Evolutionary conservation across 2,888 invertebrate species (phyloP).

Genomic region (Sarcophaga variegata): DNA sequence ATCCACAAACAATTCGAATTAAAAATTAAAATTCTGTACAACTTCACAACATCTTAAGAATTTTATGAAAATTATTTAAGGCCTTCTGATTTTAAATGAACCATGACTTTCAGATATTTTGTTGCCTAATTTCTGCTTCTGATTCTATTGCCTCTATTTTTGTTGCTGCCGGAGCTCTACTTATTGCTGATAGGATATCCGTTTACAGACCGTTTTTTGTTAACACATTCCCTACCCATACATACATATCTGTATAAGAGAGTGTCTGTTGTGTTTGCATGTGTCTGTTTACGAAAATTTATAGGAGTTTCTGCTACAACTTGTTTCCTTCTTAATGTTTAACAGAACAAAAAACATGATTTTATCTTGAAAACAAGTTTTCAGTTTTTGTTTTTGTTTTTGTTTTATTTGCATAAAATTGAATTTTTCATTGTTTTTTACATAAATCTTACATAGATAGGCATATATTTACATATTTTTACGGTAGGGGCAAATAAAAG

Average conservation of each 20-base stretch:
- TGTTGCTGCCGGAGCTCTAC: not conserved
- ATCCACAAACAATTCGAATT: no score
- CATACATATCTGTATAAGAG: not conserved
- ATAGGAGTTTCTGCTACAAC: slow-evolving; percentile 31
- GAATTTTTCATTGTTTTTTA: slow-evolving; percentile 48
- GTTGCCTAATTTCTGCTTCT: not conserved
- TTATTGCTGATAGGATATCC: slow-evolving; percentile 56
- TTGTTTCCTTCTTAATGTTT: slow-evolving; percentile 49
- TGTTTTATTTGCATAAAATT: slow-evolving; percentile 59
- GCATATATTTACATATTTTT: not conserved
- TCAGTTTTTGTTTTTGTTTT: not conserved
- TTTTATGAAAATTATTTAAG: not conserved
- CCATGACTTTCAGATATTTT: not conserved
- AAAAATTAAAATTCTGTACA: not conserved
- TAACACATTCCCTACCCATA: slow-evolving; percentile 15
- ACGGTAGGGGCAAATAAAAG: not conserved
- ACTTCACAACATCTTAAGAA: not conserved
- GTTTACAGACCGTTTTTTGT: slow-evolving; percentile 47
- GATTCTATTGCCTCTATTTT: not conserved
- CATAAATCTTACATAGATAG: not conserved
- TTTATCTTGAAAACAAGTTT: slow-evolving; percentile 56
- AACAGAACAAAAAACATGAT: slow-evolving; percentile 58
- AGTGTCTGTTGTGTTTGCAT: not conserved
- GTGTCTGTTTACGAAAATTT: not conserved
- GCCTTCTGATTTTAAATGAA: slow-evolving; percentile 19